Conservation (phyloP, 64 coral and sea anemone species). For the Dendrophyllia cribrosa region DNA sequence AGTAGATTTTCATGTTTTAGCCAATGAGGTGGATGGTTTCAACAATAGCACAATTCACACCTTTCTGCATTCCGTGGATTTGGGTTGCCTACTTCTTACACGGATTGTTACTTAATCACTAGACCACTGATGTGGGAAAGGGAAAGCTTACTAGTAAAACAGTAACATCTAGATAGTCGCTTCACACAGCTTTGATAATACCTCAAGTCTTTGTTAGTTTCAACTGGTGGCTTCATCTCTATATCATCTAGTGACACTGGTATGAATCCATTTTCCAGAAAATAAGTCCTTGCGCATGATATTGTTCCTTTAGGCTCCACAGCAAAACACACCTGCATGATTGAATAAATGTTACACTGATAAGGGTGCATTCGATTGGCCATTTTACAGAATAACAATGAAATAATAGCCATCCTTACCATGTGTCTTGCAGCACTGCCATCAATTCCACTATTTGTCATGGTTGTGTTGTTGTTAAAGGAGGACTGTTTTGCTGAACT, state of each 20-base stretch:
- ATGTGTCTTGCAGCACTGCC: conserved; percentile 23
- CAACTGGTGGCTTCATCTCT: not conserved
- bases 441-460: conserved; percentile 15
- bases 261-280: conserved; percentile 65
- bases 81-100: too few relatives aligned
- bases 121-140: too few relatives aligned
- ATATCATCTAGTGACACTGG: not conserved
- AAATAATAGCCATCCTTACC: conserved; percentile 4
- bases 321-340: conserved; percentile 46
- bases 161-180: not conserved
- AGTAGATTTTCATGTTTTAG: too few relatives aligned
- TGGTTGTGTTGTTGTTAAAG: not conserved
- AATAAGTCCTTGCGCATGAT: conserved; percentile 65
- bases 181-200: not conserved
- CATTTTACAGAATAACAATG: not conserved
- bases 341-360: too few relatives aligned
- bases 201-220: conserved; percentile 58
- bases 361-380: too few relatives aligned
- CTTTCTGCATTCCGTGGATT: too few relatives aligned
- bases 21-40: too few relatives aligned
- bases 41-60: too few relatives aligned
- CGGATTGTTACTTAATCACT: too few relatives aligned
- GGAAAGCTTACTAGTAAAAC: too few relatives aligned
- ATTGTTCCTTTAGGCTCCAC: conserved; percentile 60
- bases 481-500: not conserved